A percentile compares a stretch with the other conserved stretches of the same genome.
These are phyloP conservation scores for Pogonocichla stellata DNA, from an alignment of 2,113 vertebrate species.

Conservation along the genomic window DNA sequence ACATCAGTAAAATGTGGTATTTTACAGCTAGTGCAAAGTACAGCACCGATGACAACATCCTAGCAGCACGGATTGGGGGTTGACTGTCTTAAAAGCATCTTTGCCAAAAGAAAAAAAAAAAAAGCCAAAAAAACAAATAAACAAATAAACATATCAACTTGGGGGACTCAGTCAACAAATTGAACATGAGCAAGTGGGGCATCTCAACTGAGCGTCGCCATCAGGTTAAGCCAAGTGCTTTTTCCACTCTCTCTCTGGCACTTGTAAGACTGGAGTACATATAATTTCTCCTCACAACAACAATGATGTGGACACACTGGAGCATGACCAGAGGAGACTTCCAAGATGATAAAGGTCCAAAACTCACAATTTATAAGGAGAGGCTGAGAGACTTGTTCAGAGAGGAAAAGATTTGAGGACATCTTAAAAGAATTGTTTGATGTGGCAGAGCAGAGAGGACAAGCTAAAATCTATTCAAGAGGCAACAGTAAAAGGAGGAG, in stretches of 20 bases:
- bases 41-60: background rate
- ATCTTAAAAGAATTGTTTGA: background rate
- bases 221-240: background rate
- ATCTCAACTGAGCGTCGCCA: background rate
- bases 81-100: background rate
- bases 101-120: background rate
- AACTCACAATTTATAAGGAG: rapidly evolving
- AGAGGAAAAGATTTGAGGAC: background rate
- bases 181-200: background rate
- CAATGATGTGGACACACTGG: background rate
- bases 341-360: background rate
- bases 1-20: background rate
- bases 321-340: background rate
- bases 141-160: background rate
- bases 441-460: background rate
- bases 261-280: background rate
- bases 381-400: background rate
- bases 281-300: background rate
- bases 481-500: background rate
- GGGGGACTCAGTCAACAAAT: background rate
- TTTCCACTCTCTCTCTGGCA: background rate
- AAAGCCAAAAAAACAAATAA: background rate
- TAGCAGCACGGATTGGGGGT: background rate
- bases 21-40: background rate
- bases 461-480: background rate